Evolutionary conservation across 2,113 vertebrate species (phyloP), one percentile per base, ranked within the genome.

Genomic region (Clarias magur): DNA sequence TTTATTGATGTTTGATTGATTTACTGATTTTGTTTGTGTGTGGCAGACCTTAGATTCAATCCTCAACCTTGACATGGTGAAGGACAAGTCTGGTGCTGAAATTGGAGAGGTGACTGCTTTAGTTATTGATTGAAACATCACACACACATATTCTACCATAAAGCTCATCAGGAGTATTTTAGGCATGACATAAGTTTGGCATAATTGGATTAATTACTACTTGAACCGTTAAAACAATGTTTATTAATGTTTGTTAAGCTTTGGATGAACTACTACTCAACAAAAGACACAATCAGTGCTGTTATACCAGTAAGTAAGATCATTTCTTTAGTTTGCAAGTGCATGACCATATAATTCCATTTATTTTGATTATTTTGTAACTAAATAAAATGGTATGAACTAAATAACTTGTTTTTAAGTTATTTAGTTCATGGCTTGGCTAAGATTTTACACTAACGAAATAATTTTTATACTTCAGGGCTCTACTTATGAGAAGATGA

Each of bases 221-320:
- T 53, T 79, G 13, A 3, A 56, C 13, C 15, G 19, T 17, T 57
- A 27, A 57, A 59, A 16, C 34, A 16, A 56, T 76, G 11, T 27
- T 30, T 48, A 68, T 1, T 80, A 38, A 38, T 3, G 3, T 60
- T 85, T 54, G 83, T 90, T n/a, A 93, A 99, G 98, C 96, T 99
- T 75, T 99, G 98, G 98, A 96, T 95, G 93, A 94, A 96, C 34
- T 97, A 96, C 93, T 99, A 96, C 91, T 94, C 97, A 79, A 92
- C 92, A 48, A 97, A 97, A 92, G 96, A 99, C 91, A 98, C 97
- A 0, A 95, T 99, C 94, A 97, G 97, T 67, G 97, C 98, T 17
- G 96, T 96, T 91, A 98, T 99, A 93, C 97, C 98, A 67, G 98
- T 99, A 94, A 97, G 98, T 96, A 94, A 97, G 97, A 96, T 63